A percentile compares a stretch with the other conserved stretches of the same genome.
Evolutionary conservation across 64 coral and sea anemone genomes (phyloP).

Genomic region (Actinia equina): DNA sequence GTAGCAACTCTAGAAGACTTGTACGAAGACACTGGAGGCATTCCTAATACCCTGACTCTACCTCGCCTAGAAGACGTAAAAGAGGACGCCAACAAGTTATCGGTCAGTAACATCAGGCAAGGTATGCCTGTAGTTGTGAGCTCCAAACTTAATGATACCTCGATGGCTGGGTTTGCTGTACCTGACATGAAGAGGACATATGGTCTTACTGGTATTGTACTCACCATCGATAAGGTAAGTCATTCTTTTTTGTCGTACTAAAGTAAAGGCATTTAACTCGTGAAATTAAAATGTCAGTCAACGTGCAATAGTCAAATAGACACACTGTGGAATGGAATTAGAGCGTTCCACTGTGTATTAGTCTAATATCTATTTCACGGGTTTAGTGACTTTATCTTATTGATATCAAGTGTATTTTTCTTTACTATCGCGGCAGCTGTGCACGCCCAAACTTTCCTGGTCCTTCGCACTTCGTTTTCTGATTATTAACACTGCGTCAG

Average conservation of each 20-base stretch:
- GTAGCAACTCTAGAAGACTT: constrained; percentile 87
- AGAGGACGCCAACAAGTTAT: constrained; percentile 82
- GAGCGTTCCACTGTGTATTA: too few species aligned
- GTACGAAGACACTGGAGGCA: constrained; percentile 91
- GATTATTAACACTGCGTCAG: too few species aligned
- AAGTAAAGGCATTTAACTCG: too few species aligned
- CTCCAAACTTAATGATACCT: constrained; percentile 3
- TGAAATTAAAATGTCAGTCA: too few species aligned
- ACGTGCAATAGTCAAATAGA: too few species aligned
- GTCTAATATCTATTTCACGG: too few species aligned
- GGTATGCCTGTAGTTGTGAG: constrained; percentile 77
- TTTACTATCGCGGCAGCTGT: too few species aligned
- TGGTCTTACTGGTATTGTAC: constrained; percentile 81
- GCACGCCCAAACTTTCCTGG: too few species aligned
- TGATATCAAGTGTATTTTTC: too few species aligned
- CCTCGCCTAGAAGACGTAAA: constrained; percentile 87
- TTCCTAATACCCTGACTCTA: constrained; percentile 62
- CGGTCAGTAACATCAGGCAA: constrained; percentile 53
- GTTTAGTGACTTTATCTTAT: too few species aligned
- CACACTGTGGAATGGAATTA: too few species aligned
- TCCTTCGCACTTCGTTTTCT: too few species aligned
- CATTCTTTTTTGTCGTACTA: neutral
- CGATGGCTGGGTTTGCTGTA: constrained; percentile 72
- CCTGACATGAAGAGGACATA: constrained; percentile 91
- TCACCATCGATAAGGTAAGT: constrained; percentile 77